Conservation (phyloP, 2,888 invertebrate genomes). For the Brassicogethes aeneus region DNA sequence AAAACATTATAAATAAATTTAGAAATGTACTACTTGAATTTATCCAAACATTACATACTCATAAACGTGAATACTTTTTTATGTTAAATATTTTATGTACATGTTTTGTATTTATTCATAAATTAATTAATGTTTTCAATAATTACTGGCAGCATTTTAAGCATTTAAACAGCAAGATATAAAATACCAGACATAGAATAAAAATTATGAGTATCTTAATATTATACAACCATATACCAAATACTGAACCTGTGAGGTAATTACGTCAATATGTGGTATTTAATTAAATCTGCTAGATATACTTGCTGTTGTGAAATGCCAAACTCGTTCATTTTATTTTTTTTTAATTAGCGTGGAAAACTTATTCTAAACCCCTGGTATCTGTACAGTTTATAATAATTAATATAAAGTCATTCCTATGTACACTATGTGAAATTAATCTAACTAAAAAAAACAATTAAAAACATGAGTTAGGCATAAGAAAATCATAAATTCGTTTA, state of each 20-base stretch:
- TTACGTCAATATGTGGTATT: neutral
- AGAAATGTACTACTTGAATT: too few species aligned
- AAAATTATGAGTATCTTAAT: conserved; percentile 13
- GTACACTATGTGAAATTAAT: conserved; percentile 26
- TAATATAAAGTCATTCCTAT: conserved; percentile 19
- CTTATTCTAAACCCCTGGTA: conserved; percentile 20
- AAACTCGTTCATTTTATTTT: neutral
- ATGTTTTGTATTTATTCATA: neutral
- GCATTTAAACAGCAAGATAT: neutral
- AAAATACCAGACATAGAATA: neutral
- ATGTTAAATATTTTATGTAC: neutral
- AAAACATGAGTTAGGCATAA: conserved; percentile 16
- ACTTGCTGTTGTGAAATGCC: conserved; percentile 1
- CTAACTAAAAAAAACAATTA: conserved; percentile 17
- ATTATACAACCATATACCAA: conserved; percentile 7
- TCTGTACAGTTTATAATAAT: conserved; percentile 28
- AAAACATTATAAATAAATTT: too few species aligned
- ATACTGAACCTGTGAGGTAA: neutral
- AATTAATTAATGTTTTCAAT: neutral
- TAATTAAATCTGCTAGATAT: neutral
- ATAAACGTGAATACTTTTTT: too few species aligned
- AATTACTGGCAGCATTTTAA: neutral
- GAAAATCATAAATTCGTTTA: conserved; percentile 14
- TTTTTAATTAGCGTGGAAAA: neutral
- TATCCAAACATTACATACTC: too few species aligned